Percentiles rank a stretch among this genome's conserved stretches.
Evolutionary conservation across 2,797 vertebrate species (phyloP).

Genomic region (Pangasius macronema): DNA sequence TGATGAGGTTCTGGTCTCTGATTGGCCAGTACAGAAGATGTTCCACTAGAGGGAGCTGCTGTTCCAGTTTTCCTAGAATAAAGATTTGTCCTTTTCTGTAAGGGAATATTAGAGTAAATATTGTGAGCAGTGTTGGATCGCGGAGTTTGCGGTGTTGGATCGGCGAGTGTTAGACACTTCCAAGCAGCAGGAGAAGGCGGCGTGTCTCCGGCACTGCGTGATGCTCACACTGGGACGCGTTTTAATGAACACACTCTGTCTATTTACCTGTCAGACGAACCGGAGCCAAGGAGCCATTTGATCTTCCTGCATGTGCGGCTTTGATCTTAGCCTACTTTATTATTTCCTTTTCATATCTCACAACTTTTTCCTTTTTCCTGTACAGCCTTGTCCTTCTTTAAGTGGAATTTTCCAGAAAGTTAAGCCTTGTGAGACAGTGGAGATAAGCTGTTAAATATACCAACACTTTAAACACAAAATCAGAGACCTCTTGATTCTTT

Average conservation of each 20-base stretch:
- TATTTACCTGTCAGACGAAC: slow-evolving; percentile 50
- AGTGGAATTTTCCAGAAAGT: not conserved
- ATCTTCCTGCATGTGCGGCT: slow-evolving; percentile 38
- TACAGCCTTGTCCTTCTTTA: not conserved
- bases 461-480: not conserved
- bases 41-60: slow-evolving; percentile 11
- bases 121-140: slow-evolving; percentile 18
- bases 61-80: not conserved
- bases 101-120: not conserved
- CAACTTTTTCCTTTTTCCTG: slow-evolving; percentile 2
- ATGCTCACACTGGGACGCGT: slow-evolving; percentile 43
- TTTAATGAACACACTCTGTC: slow-evolving; percentile 53
- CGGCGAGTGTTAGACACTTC: slow-evolving; percentile 40
- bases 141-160: slow-evolving; percentile 25
- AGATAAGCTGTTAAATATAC: not conserved
- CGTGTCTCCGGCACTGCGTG: slow-evolving; percentile 35
- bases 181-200: slow-evolving; percentile 51
- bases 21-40: slow-evolving; percentile 4
- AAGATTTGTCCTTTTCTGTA: not conserved
- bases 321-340: slow-evolving; percentile 24
- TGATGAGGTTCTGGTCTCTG: not conserved
- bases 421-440: not conserved
- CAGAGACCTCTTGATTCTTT: not conserved
- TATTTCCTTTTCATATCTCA: slow-evolving; percentile 37
- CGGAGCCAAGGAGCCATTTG: slow-evolving; percentile 37